Percentiles rank a stretch among this genome's conserved stretches.
phyloP scores from a whole-genome alignment of 2,797 vertebrate species.

The Anomalospiza imberbis region DNA sequence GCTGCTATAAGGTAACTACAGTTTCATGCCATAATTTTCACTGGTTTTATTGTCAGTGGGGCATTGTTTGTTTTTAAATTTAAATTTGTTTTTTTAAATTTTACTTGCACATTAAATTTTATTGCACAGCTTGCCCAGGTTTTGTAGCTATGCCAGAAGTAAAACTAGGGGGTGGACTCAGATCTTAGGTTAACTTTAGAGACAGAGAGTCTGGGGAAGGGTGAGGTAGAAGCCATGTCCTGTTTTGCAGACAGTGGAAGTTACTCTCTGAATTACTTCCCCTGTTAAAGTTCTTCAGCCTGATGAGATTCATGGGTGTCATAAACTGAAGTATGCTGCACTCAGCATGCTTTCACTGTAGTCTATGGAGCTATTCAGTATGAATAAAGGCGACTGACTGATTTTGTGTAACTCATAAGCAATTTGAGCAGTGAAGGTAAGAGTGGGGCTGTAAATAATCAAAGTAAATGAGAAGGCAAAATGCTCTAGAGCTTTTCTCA shows the following conservation, averaged over 20 bases:
- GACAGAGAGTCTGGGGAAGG: not conserved
- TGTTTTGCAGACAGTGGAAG: conserved; percentile 10
- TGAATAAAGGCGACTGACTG: conserved; percentile 24
- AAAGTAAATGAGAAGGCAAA: conserved; percentile 28
- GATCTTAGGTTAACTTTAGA: not conserved
- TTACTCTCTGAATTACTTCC: conserved; percentile 23
- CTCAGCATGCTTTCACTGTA: not conserved
- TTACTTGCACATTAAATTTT: not conserved
- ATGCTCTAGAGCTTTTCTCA: conserved; percentile 24
- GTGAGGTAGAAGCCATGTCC: not conserved
- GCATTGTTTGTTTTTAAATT: not conserved
- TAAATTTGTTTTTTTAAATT: not conserved
- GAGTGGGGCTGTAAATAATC: conserved; percentile 38
- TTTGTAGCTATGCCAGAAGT: not conserved
- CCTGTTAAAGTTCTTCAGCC: not conserved
- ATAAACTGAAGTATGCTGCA: conserved; percentile 10
- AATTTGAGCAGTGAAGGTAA: conserved; percentile 18
- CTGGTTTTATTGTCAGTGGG: not conserved
- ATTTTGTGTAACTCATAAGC: conserved; percentile 19
- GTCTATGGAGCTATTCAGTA: not conserved
- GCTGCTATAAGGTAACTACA: not conserved
- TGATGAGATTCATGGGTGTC: not conserved
- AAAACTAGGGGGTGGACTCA: not conserved
- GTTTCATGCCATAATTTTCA: not conserved
- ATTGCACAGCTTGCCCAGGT: not conserved